Evolutionary conservation across 1,140 invertebrate genomes (phyloP).

Genomic region (Harlomillsia oculata): DNA sequence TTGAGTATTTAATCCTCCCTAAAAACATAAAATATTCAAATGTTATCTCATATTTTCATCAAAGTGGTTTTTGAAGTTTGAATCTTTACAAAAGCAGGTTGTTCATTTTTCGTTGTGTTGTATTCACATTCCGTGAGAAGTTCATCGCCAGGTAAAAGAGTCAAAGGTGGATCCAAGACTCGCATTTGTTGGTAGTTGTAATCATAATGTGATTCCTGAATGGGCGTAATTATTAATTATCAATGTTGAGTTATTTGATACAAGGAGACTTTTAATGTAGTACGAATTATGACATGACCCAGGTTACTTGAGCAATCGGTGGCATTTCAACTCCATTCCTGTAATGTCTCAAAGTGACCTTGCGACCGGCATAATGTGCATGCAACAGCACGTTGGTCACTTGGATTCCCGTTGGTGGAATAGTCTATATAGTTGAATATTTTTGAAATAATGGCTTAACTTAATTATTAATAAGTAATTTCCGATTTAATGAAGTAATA

Average conservation of each 20-base stretch:
- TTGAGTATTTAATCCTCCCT: conserved; percentile 27
- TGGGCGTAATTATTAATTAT: not conserved
- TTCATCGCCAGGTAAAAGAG: conserved; percentile 63
- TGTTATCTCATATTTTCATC: conserved; percentile 60
- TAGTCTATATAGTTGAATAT: conserved; percentile 48
- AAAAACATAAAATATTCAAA: conserved; percentile 55
- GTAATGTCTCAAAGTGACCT: conserved; percentile 65
- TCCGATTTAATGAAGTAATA: not conserved
- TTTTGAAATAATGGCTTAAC: not conserved
- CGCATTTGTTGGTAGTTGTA: conserved; percentile 72
- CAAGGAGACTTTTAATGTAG: too few species aligned
- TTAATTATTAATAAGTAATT: not conserved
- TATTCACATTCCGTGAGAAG: conserved; percentile 72
- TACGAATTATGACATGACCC: too few species aligned
- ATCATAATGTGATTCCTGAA: conserved; percentile 64
- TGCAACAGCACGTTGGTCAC: conserved; percentile 68
- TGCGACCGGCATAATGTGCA: conserved; percentile 65
- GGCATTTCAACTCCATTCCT: conserved; percentile 61
- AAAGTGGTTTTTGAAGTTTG: not conserved
- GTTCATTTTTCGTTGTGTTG: conserved; percentile 41
- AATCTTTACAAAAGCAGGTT: conserved; percentile 38
- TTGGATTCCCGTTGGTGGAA: conserved; percentile 65
- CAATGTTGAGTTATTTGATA: not conserved
- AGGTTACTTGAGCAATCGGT: conserved; percentile 53
- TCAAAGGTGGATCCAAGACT: conserved; percentile 43